Evolutionary conservation across 2,797 vertebrate species (phyloP).

Genomic region (Alauda arvensis): DNA sequence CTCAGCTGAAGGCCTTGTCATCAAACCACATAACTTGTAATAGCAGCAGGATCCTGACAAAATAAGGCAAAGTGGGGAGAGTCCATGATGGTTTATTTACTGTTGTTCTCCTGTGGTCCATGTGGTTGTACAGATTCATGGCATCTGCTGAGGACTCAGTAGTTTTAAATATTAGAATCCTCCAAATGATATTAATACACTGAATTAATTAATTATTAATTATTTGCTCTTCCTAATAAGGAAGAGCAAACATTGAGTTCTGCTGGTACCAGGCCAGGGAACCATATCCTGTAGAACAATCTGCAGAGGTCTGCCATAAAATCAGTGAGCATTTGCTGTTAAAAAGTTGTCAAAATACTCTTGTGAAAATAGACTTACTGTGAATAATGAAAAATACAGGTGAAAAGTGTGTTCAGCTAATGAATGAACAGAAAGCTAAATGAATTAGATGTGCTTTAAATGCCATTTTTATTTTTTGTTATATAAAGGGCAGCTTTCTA

Average conservation of each 20-base stretch:
- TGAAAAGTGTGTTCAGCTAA: conserved; percentile 33
- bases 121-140: not conserved
- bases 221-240: not conserved
- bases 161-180: not conserved
- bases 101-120: not conserved
- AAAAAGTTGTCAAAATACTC: conserved; percentile 48
- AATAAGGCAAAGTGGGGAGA: not conserved
- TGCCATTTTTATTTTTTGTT: not conserved
- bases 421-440: not conserved
- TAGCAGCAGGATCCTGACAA: not conserved
- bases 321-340: conserved; percentile 27
- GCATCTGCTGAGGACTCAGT: not conserved
- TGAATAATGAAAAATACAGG: conserved; percentile 41
- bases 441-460: not conserved
- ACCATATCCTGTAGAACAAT: conserved; percentile 18
- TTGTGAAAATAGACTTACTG: conserved; percentile 31
- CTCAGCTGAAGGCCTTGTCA: not conserved
- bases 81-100: not conserved
- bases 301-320: conserved; percentile 19
- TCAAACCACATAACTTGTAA: not conserved
- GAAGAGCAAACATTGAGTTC: not conserved
- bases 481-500: not conserved
- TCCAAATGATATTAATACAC: not conserved
- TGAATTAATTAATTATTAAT: not conserved
- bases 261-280: not conserved